These are phyloP conservation scores for Microtus montanus DNA, from an alignment of 2,113 vertebrate genomes.

Conservation along the genomic window DNA sequence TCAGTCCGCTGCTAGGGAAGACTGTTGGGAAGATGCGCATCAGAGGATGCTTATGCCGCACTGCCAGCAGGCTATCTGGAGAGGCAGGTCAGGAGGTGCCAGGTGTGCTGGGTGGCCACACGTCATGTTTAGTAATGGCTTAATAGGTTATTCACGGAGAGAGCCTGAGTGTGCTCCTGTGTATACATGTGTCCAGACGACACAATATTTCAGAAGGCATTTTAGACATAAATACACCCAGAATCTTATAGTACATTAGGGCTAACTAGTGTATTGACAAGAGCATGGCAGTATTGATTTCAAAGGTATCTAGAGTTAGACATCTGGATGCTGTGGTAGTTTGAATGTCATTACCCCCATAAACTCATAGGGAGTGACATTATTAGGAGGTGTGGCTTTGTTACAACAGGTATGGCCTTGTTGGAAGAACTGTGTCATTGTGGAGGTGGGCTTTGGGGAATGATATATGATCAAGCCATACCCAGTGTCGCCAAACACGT, in stretches of 20 bases:
- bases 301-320: conserved; percentile 23
- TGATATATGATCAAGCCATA: background rate
- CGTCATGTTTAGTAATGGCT: conserved; percentile 17
- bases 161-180: conserved; percentile 4
- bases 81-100: conserved; percentile 18
- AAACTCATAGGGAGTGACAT: background rate
- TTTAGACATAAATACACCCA: conserved; percentile 20
- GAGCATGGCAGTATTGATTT: background rate
- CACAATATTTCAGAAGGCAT: conserved; percentile 20
- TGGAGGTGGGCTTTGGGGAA: background rate
- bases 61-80: conserved; percentile 28
- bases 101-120: background rate
- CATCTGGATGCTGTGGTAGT: background rate
- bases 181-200: conserved; percentile 4
- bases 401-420: background rate
- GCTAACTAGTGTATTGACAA: conserved; percentile 12
- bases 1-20: background rate
- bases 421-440: background rate
- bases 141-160: conserved; percentile 11
- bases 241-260: background rate
- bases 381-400: background rate
- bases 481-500: background rate
- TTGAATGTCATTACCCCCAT: background rate
- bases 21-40: background rate
- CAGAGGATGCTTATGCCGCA: background rate